Evolutionary conservation across 1,140 invertebrate genomes (phyloP), one percentile per base, ranked within the genome.

Genomic region (Zelostemma sp.): DNA sequence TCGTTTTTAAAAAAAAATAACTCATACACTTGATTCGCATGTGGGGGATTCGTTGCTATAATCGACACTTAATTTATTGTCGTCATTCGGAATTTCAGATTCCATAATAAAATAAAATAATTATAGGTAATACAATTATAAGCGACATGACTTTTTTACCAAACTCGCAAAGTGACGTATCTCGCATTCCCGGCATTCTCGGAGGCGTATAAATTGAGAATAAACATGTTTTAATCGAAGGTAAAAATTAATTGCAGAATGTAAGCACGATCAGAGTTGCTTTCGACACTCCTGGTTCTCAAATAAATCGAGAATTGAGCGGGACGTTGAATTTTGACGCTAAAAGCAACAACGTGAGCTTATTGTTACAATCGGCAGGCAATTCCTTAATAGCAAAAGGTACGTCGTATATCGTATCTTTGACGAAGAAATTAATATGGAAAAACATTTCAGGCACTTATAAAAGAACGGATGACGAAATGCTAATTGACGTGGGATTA

Each of bases 261-360:
- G 81, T 85, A 50, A 90, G 86, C 76, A 78, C 84, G 19, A 82
- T 91, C 15, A 89, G 75, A 51, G 83, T 90, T 41, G 89, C 83
- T 6, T 92, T 92, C 55, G 90, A 93, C 65, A 91, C 91, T 0
- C 90, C 91, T 1, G 88, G 87, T 8, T 91, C 91, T 0, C 77
- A 82, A 11, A 79, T 89, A 1, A 85, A 88, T 48, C 85, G 90
- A 58, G 83, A 90, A 55, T 73, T 91, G 1, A 87, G 86, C 48
- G 88, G 87, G 2, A 88, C 87, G 31, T 68, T 92, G 11, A 86
- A 86, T 6, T 87, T 88, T 31, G 86, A 88, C 33, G 82, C 78
- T 6, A 79, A 87, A 41, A 87, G 79, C 33, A 87, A 88, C 41
- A 91, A 91, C 71, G 83, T 91, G 0, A 87, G 86, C 0, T 72